Conservation (phyloP, 1,140 invertebrate species). For the Saccostrea echinata region DNA sequence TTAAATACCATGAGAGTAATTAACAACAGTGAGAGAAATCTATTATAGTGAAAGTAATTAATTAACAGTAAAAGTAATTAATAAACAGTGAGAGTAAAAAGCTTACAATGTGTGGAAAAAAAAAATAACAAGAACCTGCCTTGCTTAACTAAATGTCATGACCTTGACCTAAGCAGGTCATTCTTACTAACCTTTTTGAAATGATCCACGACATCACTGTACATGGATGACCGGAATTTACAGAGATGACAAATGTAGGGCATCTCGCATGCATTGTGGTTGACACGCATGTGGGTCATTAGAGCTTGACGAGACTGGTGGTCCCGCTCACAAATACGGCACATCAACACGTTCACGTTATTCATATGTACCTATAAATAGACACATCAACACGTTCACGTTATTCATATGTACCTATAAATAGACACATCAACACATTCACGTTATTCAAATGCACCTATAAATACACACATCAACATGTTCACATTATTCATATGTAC, state of each 20-base stretch:
- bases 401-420: slow-evolving; percentile 77
- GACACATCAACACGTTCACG: slow-evolving; percentile 64
- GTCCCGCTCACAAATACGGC: slow-evolving; percentile 78
- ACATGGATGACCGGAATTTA: slow-evolving; percentile 77
- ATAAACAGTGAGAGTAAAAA: no score
- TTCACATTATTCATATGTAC: slow-evolving; percentile 77
- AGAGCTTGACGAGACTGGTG: slow-evolving; percentile 67
- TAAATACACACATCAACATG: slow-evolving; percentile 54
- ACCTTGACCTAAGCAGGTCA: neutral
- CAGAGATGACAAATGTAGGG: slow-evolving; percentile 78
- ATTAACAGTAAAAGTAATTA: no score
- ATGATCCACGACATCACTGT: slow-evolving; percentile 78
- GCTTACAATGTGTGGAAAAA: no score
- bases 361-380: slow-evolving; percentile 76
- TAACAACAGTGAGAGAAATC: neutral
- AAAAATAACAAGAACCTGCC: no score
- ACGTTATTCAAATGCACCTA: slow-evolving; percentile 77
- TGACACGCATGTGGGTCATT: slow-evolving; percentile 72
- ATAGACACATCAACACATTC: slow-evolving; percentile 62
- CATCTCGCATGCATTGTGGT: slow-evolving; percentile 77
- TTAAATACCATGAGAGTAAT: neutral
- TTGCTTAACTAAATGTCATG: no score
- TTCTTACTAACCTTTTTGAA: slow-evolving; percentile 75
- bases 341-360: slow-evolving; percentile 76
- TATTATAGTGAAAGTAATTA: no score